Conservation (phyloP, 2,797 vertebrate genomes). For the Crocidura indochinensis region DNA sequence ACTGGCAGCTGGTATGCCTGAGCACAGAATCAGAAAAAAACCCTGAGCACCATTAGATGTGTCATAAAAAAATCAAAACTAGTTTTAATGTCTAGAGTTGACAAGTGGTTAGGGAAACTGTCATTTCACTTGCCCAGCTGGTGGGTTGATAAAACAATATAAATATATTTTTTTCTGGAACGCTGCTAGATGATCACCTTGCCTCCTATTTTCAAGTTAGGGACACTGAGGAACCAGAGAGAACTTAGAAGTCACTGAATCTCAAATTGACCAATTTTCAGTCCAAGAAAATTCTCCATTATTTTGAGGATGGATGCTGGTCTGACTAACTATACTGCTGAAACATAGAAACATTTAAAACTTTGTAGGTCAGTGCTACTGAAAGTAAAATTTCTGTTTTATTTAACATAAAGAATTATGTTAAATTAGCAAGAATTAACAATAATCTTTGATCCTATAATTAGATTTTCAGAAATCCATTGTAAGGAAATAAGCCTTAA, state of each 20-base stretch:
- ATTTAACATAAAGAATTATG: no score
- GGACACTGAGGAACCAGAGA: background rate
- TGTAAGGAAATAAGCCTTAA: constrained; percentile 35
- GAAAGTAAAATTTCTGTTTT: no score
- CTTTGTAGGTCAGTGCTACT: no score
- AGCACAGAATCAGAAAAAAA: no score
- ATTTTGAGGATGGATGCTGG: no score
- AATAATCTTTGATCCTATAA: constrained; percentile 32
- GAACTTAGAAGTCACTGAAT: constrained; percentile 9
- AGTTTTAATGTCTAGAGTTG: background rate
- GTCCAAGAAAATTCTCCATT: no score
- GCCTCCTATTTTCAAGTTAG: background rate
- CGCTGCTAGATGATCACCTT: background rate
- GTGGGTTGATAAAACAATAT: background rate
- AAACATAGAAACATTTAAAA: no score
- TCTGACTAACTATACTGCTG: no score
- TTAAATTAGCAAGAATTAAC: no score
- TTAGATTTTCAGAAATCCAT: constrained; percentile 19
- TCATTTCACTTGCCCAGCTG: background rate
- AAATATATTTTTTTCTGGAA: constrained; percentile 31
- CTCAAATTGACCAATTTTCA: background rate
- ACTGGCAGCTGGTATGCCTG: no score
- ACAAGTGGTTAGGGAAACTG: constrained; percentile 1
- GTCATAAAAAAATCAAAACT: no score
- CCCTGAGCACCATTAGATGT: no score